Base-by-base conservation (phyloP, 2,797 vertebrate species). In the Aplochiton taeniatus region DNA sequence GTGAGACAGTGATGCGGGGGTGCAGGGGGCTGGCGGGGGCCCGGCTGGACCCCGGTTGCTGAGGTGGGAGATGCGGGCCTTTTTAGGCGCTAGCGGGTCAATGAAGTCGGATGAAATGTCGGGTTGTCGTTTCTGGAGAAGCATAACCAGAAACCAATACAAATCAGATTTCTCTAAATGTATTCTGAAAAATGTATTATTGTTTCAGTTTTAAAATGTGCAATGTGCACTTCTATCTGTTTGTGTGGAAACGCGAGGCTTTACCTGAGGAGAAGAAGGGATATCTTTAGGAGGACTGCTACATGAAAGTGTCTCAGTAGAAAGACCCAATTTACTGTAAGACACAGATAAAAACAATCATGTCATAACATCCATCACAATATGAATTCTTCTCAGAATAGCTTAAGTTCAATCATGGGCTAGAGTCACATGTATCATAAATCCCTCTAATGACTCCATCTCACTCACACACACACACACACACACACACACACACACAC, bases 51-150 rank as follows among this genome's bases (percentile, higher is more conserved):
- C 89, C 77, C 93, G 90, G 46, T 81, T 94, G 75, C 72, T 92
- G 74, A 95, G 89, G 82, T 92, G 94, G 79, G 95, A 95, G 84
- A 96, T 95, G 68, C 94, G 93, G 68, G 91, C 87, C 89, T 95
- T 97, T 83, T 96, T 97, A 70, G 84, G 91, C 64, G 93, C 91
- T 86, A 95, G 78, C 41, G 94, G 95, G 80, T 93, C 89, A 0
- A 92, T 94, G 81, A 94, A 95, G 70, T 94, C 89, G 3, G 85
- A 87, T 9, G 54, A 31, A 8, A 56, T 31, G 74, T 92, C 91
- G 57, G 84, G 76, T 78, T 71, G 85, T 9, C 86, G 90, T 81
- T 96, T 98, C 96, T 98, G 81, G 8, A 74, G 68, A 47, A 64
- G 19, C 47, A 66, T 2, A 69, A 11, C 4, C 0, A 62, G 18